Percentiles rank a stretch among this genome's conserved stretches.
These are phyloP conservation scores for Ormyrus thymus DNA, from an alignment of 2,888 invertebrate species.

Conservation along the genomic window DNA sequence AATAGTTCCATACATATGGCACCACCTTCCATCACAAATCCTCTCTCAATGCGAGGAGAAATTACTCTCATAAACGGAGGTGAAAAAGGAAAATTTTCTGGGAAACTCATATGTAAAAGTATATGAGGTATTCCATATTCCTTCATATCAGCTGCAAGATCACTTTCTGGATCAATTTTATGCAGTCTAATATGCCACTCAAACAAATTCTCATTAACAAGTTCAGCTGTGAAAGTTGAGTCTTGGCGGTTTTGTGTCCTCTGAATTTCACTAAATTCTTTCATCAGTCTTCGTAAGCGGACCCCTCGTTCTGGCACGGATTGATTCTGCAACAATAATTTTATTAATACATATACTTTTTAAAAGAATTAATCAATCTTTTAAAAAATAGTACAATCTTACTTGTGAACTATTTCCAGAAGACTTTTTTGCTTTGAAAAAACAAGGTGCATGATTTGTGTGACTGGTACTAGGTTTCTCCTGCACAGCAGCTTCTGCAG, in stretches of 20 bases:
- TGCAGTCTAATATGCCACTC: slow-evolving; percentile 91
- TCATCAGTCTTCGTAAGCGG: slow-evolving; percentile 88
- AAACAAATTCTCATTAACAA: slow-evolving; percentile 90
- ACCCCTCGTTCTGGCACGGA: slow-evolving; percentile 77
- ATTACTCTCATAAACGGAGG: slow-evolving; percentile 87
- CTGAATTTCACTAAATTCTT: slow-evolving; percentile 88
- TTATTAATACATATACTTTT: slow-evolving; percentile 4
- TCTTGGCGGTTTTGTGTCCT: slow-evolving; percentile 83
- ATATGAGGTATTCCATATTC: slow-evolving; percentile 86
- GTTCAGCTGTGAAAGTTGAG: slow-evolving; percentile 87
- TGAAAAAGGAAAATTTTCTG: slow-evolving; percentile 92
- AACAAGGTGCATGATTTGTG: slow-evolving; percentile 62
- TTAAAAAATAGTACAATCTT: slow-evolving; percentile 3
- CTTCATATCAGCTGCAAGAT: slow-evolving; percentile 87
- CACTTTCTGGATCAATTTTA: slow-evolving; percentile 89
- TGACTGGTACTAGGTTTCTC: slow-evolving; percentile 68
- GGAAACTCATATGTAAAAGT: slow-evolving; percentile 87
- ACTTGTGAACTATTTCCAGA: slow-evolving; percentile 65
- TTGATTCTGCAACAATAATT: slow-evolving; percentile 54
- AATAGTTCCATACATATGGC: slow-evolving; percentile 93
- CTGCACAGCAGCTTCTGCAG: slow-evolving; percentile 67
- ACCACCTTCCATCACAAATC: slow-evolving; percentile 93
- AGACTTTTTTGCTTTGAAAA: slow-evolving; percentile 71
- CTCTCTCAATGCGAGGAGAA: slow-evolving; percentile 85
- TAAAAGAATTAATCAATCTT: neutral